Base-by-base conservation (phyloP, 2,888 invertebrate species). In the Holacanthella duospinosa region DNA sequence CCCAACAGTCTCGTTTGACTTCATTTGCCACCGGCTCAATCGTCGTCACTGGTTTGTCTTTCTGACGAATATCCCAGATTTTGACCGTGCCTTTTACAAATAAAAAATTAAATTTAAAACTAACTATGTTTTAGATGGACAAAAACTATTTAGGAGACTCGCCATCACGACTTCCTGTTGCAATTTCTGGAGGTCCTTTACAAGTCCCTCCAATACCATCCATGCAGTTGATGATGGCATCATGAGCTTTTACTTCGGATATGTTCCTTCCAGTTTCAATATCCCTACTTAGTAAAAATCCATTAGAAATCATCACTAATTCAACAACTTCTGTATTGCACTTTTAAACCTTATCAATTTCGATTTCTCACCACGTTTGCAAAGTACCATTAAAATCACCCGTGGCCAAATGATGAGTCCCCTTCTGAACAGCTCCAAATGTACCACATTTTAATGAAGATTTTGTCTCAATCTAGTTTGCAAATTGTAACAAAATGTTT, bases 11-110 rank as follows among this genome's bases (percentile, higher is more conserved):
- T 36, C 94, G 80, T 57, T 82, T 84, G 1, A 80, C 77, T 63
- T 87, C 86, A 0, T 85, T 85, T 28, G 83, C 80, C 26, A 81
- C 80, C 0, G 92, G 87, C 74, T 88, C 86, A 83, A 96, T 94
- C 71, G 87, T 85, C 0, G 92, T 92, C 0, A 96, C 95, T 0
- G 96, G 93, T 43, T 83, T 83, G 58, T 86, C 85, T 75, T 88
- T 89, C 77, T 95, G 94, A 1, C 96, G 82, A 0, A 89, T 87
- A 77, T 96, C 96, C 96, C 96, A 96, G 0, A 96, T 86, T 80
- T 93, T 94, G 0, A 95, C 93, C 55, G 85, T 83, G 1, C 88
- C 88, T 87, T 68, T 24, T 71, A 64, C 25, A 62, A 54, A 58
- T 63, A 26, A 29, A 2, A 60, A 2, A 24, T 21, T 24, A 6